phyloP scores from a whole-genome alignment of 2,888 invertebrate genomes.

The Tipula vernalis region DNA sequence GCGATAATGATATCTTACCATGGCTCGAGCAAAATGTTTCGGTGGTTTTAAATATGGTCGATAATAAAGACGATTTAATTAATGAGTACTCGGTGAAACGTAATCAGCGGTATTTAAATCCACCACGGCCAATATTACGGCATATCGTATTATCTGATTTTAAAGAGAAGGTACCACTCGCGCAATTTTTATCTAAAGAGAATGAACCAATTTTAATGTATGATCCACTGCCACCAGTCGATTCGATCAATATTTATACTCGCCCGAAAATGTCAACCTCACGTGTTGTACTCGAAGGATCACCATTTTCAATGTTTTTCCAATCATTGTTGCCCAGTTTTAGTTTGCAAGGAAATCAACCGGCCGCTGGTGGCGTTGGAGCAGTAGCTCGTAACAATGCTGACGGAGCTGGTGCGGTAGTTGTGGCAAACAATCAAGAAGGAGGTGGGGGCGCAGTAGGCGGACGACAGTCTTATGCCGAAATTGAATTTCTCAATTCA shows the following conservation, averaged over 20 bases:
- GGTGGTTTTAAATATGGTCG: slow-evolving; percentile 48
- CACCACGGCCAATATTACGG: slow-evolving; percentile 31
- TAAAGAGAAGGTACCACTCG: slow-evolving; percentile 37
- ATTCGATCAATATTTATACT: slow-evolving; percentile 59
- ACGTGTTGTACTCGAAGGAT: slow-evolving; percentile 15
- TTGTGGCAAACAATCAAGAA: neutral
- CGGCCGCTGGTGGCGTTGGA: neutral
- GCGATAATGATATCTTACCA: slow-evolving; percentile 53
- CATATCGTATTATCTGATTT: slow-evolving; percentile 37
- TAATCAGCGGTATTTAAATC: slow-evolving; percentile 32
- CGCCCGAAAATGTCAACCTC: neutral
- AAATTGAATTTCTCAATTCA: slow-evolving; percentile 48
- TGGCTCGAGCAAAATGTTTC: slow-evolving; percentile 68
- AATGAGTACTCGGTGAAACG: slow-evolving; percentile 49
- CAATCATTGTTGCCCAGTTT: slow-evolving; percentile 60
- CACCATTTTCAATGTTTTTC: slow-evolving; percentile 47
- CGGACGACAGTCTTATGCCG: slow-evolving; percentile 29
- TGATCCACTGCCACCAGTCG: slow-evolving; percentile 66
- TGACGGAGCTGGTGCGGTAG: slow-evolving; percentile 24
- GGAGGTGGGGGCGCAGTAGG: slow-evolving; percentile 30
- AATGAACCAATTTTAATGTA: slow-evolving; percentile 48
- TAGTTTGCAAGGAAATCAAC: slow-evolving; percentile 27
- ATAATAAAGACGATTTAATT: slow-evolving; percentile 44
- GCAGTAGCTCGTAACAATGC: slow-evolving; percentile 19
- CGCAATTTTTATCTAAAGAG: slow-evolving; percentile 31